Percentiles rank a stretch among this genome's conserved stretches.
Evolutionary conservation across 1,140 invertebrate genomes (phyloP).

Genomic region (Oncopodura yosiiana): DNA sequence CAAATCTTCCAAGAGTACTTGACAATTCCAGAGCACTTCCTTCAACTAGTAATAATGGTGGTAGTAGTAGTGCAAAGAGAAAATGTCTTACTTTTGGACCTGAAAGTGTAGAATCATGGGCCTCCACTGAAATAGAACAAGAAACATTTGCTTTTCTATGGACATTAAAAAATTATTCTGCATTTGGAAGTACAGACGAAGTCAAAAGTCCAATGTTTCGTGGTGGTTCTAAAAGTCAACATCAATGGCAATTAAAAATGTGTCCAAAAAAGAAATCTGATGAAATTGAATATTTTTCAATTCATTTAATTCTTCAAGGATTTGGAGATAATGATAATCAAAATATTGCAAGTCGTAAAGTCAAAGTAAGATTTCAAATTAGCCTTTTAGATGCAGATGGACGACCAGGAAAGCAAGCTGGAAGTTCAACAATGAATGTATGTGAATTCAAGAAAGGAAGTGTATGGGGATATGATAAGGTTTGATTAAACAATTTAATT

Average conservation of each 20-base stretch:
- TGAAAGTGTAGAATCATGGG: conserved; percentile 32
- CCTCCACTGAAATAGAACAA: conserved; percentile 33
- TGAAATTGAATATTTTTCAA: conserved; percentile 32
- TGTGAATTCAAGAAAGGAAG: conserved; percentile 33
- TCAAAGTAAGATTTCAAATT: conserved; percentile 35
- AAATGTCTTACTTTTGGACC: conserved; percentile 26
- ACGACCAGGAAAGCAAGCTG: conserved; percentile 32
- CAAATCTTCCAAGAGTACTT: no score
- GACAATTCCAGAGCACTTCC: no score
- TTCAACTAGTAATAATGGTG: not conserved
- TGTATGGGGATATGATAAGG: conserved; percentile 36
- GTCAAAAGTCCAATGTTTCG: conserved; percentile 31
- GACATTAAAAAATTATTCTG: conserved; percentile 27
- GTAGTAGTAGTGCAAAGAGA: conserved; percentile 12
- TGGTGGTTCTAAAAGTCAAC: conserved; percentile 31
- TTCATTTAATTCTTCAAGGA: conserved; percentile 28
- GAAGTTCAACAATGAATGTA: conserved; percentile 33
- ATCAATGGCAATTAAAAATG: conserved; percentile 34
- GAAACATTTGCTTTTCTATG: conserved; percentile 34
- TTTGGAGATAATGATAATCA: conserved; percentile 30
- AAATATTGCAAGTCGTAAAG: conserved; percentile 9
- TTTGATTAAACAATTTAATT: no score
- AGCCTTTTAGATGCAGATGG: conserved; percentile 32
- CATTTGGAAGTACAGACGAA: conserved; percentile 27
- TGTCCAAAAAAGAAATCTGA: conserved; percentile 32